These are phyloP conservation scores for Uropsilus gracilis DNA, from an alignment of 2,113 vertebrate genomes.

Conservation along the genomic window DNA sequence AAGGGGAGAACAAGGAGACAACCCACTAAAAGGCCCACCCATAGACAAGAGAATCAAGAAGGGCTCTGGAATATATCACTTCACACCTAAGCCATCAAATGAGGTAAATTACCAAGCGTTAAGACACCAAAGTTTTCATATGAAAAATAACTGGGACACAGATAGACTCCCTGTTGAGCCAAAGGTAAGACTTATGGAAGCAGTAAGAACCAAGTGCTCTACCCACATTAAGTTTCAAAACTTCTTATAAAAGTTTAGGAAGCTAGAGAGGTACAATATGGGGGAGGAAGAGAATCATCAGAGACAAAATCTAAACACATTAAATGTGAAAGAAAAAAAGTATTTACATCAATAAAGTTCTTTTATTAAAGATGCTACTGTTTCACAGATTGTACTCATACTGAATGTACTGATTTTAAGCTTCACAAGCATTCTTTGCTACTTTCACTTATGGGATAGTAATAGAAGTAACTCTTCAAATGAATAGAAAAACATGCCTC, in stretches of 20 bases:
- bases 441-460: background rate
- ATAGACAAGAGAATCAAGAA: background rate
- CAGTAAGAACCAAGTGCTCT: background rate
- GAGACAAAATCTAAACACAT: conserved; percentile 18
- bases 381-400: conserved; percentile 44
- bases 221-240: background rate
- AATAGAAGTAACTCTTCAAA: conserved; percentile 32
- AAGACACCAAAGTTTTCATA: background rate
- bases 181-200: background rate
- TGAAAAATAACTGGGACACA: background rate
- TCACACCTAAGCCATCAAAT: background rate
- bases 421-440: background rate
- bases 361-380: background rate
- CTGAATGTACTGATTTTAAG: background rate
- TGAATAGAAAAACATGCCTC: conserved; percentile 19
- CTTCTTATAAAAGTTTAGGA: background rate
- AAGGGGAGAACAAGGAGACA: background rate
- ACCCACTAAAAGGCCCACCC: background rate
- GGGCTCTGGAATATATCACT: background rate
- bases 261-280: background rate
- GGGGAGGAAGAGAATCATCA: background rate
- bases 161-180: background rate
- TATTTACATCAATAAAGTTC: background rate
- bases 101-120: background rate
- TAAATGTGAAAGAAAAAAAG: background rate